Percentiles rank a stretch among this genome's conserved stretches.
Evolutionary conservation across 2,113 vertebrate species (phyloP).

Genomic region (Rhea pennata): DNA sequence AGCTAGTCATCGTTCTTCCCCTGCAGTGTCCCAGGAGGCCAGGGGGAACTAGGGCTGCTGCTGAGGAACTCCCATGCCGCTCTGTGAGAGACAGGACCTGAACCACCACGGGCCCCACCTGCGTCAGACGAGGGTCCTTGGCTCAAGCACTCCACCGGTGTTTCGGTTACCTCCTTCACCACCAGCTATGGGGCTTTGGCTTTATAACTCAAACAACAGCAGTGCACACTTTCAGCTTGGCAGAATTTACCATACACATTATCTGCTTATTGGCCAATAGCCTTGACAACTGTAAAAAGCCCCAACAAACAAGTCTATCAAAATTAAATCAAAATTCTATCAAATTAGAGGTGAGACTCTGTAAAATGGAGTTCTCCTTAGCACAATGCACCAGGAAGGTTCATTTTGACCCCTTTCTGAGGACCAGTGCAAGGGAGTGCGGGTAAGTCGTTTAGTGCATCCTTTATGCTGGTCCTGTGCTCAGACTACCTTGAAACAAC

Average conservation of each 20-base stretch:
- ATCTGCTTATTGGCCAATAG: too few species aligned
- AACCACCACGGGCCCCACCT: background rate
- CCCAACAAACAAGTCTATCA: background rate
- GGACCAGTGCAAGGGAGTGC: background rate
- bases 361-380: background rate
- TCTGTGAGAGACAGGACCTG: background rate
- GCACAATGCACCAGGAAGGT: too few species aligned
- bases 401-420: background rate
- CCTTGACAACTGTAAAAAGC: background rate
- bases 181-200: background rate
- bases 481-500: background rate
- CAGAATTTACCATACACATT: too few species aligned
- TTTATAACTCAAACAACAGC: background rate
- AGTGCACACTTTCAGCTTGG: background rate
- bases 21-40: too few species aligned
- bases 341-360: background rate
- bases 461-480: background rate
- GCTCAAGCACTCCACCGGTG: background rate
- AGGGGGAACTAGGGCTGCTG: background rate
- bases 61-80: background rate
- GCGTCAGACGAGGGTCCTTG: background rate
- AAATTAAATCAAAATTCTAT: too few species aligned
- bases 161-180: background rate
- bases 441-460: background rate
- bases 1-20: background rate